Conservation (phyloP, 2,888 invertebrate genomes). For the Mythimna albipuncta region DNA sequence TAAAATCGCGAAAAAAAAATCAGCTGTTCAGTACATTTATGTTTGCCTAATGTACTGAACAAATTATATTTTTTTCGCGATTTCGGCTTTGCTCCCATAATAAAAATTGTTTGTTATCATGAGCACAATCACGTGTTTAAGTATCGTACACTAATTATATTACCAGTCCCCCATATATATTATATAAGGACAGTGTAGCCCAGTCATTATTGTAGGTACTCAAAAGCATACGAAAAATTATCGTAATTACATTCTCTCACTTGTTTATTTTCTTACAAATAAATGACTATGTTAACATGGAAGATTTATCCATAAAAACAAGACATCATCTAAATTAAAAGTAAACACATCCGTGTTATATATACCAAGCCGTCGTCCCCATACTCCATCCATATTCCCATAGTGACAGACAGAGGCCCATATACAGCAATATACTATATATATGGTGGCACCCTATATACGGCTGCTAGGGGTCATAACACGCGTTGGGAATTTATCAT, state of each 20-base stretch:
- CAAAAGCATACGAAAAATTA: too few species aligned
- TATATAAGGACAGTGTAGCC: too few species aligned
- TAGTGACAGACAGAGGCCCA: conserved; percentile 50
- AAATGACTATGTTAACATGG: not conserved
- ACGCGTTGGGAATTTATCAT: conserved; percentile 61
- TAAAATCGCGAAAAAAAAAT: too few species aligned
- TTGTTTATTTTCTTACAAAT: not conserved
- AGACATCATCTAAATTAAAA: not conserved
- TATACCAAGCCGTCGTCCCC: conserved; percentile 20
- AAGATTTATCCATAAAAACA: not conserved
- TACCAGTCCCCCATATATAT: too few species aligned
- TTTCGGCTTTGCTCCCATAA: too few species aligned
- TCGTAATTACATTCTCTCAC: not conserved
- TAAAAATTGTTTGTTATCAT: too few species aligned
- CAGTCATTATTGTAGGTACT: too few species aligned
- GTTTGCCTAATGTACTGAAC: too few species aligned
- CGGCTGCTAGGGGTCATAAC: conserved; percentile 51
- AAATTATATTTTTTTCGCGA: too few species aligned
- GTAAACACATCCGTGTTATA: conserved; percentile 1
- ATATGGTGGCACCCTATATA: conserved; percentile 33
- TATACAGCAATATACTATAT: conserved; percentile 32
- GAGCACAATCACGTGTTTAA: too few species aligned
- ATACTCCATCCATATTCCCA: conserved; percentile 43
- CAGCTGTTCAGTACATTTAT: too few species aligned
- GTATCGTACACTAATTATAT: too few species aligned